phyloP scores from a whole-genome alignment of 2,113 vertebrate species.

The Callaeas wilsoni region DNA sequence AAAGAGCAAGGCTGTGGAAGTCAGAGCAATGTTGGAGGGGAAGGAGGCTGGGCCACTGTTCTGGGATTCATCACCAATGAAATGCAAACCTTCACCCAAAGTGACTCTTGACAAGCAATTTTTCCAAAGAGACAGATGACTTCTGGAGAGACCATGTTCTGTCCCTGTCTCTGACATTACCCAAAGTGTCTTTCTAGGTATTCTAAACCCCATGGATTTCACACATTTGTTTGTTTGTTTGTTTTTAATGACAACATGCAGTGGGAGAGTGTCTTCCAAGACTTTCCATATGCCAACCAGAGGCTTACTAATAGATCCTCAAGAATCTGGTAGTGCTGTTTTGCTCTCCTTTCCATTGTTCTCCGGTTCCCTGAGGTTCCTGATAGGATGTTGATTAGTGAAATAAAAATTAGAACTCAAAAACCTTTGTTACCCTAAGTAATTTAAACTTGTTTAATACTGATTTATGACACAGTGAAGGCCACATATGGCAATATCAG shows the following conservation, averaged over 20 bases:
- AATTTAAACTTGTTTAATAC: neutral
- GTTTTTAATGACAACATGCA: neutral
- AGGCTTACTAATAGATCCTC: neutral
- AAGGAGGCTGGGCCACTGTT: neutral
- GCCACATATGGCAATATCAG: neutral
- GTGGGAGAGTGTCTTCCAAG: neutral
- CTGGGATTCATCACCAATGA: neutral
- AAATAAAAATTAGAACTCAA: neutral
- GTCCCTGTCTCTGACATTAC: neutral
- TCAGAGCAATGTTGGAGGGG: accelerated
- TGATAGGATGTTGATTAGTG: neutral
- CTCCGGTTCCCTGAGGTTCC: neutral
- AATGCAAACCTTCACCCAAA: neutral
- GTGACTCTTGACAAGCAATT: neutral
- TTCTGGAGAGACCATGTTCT: neutral
- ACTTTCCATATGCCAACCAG: neutral
- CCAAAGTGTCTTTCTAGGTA: neutral
- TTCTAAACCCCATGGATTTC: neutral
- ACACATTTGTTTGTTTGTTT: neutral
- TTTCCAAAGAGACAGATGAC: neutral
- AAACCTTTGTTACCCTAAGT: neutral
- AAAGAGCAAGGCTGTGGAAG: neutral
- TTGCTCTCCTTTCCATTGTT: neutral
- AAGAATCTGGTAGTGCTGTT: neutral
- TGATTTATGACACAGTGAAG: neutral